Percentiles rank a stretch among this genome's conserved stretches.
phyloP scores from a whole-genome alignment of 2,797 vertebrate genomes.

The Pelobates cultripes region DNA sequence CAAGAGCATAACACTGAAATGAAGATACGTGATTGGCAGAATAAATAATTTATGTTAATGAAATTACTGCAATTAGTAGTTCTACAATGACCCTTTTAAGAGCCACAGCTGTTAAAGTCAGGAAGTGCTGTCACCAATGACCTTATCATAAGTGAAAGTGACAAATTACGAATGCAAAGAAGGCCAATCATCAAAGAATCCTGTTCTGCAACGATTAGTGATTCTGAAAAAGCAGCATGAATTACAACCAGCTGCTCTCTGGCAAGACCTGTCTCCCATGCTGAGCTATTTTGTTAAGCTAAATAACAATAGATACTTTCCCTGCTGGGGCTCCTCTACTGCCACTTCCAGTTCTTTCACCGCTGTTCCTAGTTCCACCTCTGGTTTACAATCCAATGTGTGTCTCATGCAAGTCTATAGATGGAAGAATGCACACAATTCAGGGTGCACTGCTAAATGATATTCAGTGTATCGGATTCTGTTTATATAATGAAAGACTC shows the following conservation, averaged over 20 bases:
- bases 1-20: constrained; percentile 54
- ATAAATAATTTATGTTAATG: constrained; percentile 99
- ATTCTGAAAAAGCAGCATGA: constrained; percentile 80
- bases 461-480: too few relatives aligned
- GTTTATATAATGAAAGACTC: too few relatives aligned
- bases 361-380: not conserved
- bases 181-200: constrained; percentile 80
- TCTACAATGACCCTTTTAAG: constrained; percentile 95
- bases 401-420: not conserved
- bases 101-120: constrained; percentile 98
- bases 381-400: not conserved
- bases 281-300: constrained; percentile 83
- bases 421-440: too few relatives aligned
- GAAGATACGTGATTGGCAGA: constrained; percentile 89
- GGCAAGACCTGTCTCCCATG: constrained; percentile 74
- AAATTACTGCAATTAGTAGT: constrained; percentile 98
- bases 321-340: constrained; percentile 74
- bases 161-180: constrained; percentile 82
- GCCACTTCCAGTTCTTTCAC: constrained; percentile 74
- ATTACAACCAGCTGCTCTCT: constrained; percentile 82
- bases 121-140: constrained; percentile 89
- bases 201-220: constrained; percentile 77
- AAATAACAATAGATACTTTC: constrained; percentile 79
- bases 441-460: too few relatives aligned
- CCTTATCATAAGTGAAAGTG: constrained; percentile 87